Conservation (phyloP, 2,888 invertebrate species). For the Aplocera efformata region DNA sequence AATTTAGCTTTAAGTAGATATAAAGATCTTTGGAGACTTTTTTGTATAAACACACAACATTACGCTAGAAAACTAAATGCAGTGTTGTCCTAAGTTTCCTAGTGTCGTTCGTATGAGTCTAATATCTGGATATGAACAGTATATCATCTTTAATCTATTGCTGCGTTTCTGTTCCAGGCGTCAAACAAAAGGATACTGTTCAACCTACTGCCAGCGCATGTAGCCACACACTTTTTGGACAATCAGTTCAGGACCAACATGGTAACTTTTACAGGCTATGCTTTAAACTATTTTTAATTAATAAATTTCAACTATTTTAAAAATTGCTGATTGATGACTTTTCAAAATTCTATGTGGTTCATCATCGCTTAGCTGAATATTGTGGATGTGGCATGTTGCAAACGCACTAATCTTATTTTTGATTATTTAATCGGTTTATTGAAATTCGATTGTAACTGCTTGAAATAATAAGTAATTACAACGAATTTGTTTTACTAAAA, state of each 20-base stretch:
- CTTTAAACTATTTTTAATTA: neutral
- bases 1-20: too few relatives aligned
- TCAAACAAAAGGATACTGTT: constrained; percentile 93
- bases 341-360: constrained; percentile 4
- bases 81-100: too few relatives aligned
- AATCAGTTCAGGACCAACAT: constrained; percentile 93
- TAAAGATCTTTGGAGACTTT: too few relatives aligned
- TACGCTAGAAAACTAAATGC: too few relatives aligned
- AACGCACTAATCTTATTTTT: neutral
- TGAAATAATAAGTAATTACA: too few relatives aligned
- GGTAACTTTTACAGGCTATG: constrained; percentile 54
- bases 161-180: constrained; percentile 63
- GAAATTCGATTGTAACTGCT: too few relatives aligned
- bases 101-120: too few relatives aligned
- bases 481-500: too few relatives aligned
- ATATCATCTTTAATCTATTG: neutral
- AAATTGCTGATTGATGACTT: constrained; percentile 13
- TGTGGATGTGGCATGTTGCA: constrained; percentile 5
- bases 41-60: too few relatives aligned
- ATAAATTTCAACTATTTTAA: neutral
- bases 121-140: too few relatives aligned
- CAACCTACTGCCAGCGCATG: constrained; percentile 94
- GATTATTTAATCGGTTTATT: too few relatives aligned
- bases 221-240: constrained; percentile 94
- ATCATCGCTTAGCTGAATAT: constrained; percentile 8